Percentiles rank a stretch among this genome's conserved stretches.
Conservation (phyloP, 2,797 vertebrate genomes). For the Dermochelys coriacea region DNA sequence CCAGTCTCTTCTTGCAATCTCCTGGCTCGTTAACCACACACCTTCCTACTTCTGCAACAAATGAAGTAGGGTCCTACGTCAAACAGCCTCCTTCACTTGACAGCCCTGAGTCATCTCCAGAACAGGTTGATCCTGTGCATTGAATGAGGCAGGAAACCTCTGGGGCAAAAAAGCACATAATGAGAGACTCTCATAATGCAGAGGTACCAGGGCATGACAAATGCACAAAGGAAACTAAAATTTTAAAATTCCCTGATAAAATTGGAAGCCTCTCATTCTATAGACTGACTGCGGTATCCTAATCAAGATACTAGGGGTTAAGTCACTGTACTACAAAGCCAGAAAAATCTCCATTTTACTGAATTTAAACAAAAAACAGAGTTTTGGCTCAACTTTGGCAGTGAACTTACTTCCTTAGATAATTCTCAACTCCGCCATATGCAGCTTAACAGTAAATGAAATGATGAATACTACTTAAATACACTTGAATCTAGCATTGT, state of each 20-base stretch:
- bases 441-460: neutral
- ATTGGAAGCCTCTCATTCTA: neutral
- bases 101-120: neutral
- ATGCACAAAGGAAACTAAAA: neutral
- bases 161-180: neutral
- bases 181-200: neutral
- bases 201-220: neutral
- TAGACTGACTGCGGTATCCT: too few relatives aligned
- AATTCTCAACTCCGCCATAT: neutral
- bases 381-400: neutral
- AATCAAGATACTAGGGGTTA: too few relatives aligned
- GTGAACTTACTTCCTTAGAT: neutral
- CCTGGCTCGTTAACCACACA: neutral
- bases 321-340: too few relatives aligned
- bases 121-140: neutral
- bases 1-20: neutral
- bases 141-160: neutral
- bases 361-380: too few relatives aligned
- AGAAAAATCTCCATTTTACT: too few relatives aligned
- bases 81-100: neutral
- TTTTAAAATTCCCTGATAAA: neutral
- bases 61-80: neutral
- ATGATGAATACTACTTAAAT: neutral
- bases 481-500: neutral
- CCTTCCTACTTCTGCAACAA: neutral